Conservation (phyloP, 1,140 invertebrate genomes). For the Camponotus vicinus region DNA sequence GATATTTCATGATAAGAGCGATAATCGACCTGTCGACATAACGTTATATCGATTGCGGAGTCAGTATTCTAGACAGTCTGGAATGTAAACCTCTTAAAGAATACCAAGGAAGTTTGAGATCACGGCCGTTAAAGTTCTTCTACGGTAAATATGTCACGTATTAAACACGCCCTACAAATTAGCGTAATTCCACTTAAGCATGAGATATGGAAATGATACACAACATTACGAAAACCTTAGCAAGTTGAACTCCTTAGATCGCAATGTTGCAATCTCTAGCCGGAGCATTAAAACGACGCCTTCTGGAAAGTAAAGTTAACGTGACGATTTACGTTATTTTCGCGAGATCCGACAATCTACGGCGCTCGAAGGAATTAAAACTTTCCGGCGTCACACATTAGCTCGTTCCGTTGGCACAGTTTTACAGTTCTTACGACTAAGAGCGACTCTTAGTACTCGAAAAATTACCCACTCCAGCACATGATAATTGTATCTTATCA, state of each 20-base stretch:
- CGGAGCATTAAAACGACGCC: conserved; percentile 35
- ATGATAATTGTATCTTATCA: conserved; percentile 59
- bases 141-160: conserved; percentile 23
- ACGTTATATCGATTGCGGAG: neutral
- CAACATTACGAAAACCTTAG: conserved; percentile 33
- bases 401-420: conserved; percentile 38
- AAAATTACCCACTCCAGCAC: conserved; percentile 29
- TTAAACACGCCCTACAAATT: conserved; percentile 27
- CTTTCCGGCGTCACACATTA: conserved; percentile 57
- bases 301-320: conserved; percentile 40
- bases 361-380: conserved; percentile 56
- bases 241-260: conserved; percentile 33
- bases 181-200: conserved; percentile 32
- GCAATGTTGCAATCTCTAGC: conserved; percentile 19
- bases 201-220: conserved; percentile 40
- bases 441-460: conserved; percentile 1
- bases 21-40: neutral
- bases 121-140: conserved; percentile 13
- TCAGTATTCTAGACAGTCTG: neutral
- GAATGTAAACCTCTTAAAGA: neutral
- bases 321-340: conserved; percentile 55
- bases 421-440: conserved; percentile 49
- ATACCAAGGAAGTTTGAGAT: neutral
- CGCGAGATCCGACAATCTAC: conserved; percentile 49
- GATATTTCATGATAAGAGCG: neutral